Base-by-base conservation (phyloP, 2,797 vertebrate genomes). In the Moxostoma hubbsi region DNA sequence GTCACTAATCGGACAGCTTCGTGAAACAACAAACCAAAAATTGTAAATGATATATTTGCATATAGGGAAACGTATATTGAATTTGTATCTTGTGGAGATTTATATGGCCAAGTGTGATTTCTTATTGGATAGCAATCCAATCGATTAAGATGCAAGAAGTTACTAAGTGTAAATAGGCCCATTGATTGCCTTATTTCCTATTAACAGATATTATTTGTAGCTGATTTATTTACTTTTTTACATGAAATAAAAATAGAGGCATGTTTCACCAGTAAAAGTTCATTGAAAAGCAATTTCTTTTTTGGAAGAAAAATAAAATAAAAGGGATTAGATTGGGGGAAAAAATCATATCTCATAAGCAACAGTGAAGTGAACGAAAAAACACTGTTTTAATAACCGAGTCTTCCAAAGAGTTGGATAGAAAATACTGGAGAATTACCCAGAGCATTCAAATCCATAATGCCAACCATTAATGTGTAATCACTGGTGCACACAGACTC, bases 381-480 rank as follows among this genome's bases (percentile, higher is more conserved):
- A 84, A 77, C 49, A 79, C 76, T 81, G 79, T 81, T 84, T 84
- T 82, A 66, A 81, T 85, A 85, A 84, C 82, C 16, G 77, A 79
- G 75, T 58, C 63, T 72, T 79, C 73, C 68, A 83, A 86, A 82
- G 68, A 81, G 80, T 81, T 79, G 80, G 79, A 86, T 77, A 80
- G 72, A 83, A 82, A 81, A 79, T 62, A 36, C 36, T 82, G 61
- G 81, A 83, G 73, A 81, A 84, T 75, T 50, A 77, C 73, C 53
- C 54, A 57, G 24, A 61, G 13, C 18, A 57, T 73, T 78, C 15
- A 86, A 82, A 82, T 86, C 83, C 72, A 86, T 86, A 82, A 66
- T 77, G 73, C 53, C 77, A 75, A 61, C 53, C 61, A 77, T 81
- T 72, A 53, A 16, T 36, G 36, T 36, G 36, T 36, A 36, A 36